A percentile compares a stretch with the other conserved stretches of the same genome.
phyloP scores from a whole-genome alignment of 2,888 invertebrate genomes.

The Tanypteryx hageni region DNA sequence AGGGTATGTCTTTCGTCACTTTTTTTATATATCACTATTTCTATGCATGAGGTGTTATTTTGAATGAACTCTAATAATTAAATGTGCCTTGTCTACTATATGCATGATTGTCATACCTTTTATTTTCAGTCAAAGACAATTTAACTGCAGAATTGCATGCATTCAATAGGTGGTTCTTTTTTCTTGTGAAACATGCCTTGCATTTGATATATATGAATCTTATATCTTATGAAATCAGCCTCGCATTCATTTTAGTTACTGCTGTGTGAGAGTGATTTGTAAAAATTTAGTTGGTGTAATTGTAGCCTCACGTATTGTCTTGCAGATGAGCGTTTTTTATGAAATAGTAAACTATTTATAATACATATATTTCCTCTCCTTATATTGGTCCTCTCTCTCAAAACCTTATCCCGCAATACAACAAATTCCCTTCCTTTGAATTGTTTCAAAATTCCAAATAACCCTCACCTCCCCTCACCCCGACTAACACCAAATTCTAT shows the following conservation, averaged over 20 bases:
- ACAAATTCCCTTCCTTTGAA: no score
- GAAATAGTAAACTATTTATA: constrained; percentile 2
- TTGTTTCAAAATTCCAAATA: not conserved
- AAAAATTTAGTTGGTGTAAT: constrained; percentile 62
- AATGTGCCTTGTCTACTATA: constrained; percentile 35
- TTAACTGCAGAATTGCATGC: constrained; percentile 43
- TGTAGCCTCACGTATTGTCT: constrained; percentile 65
- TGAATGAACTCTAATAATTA: not conserved
- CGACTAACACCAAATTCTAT: constrained; percentile 61
- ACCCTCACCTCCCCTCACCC: constrained; percentile 30
- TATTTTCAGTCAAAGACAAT: constrained; percentile 46
- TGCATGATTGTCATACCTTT: constrained; percentile 30
- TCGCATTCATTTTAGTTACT: constrained; percentile 46
- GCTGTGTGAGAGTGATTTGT: not conserved
- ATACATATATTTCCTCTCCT: constrained; percentile 29
- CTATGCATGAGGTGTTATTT: constrained; percentile 17
- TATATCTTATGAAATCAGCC: not conserved
- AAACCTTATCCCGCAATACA: not conserved
- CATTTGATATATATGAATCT: constrained; percentile 4
- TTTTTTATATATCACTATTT: not conserved
- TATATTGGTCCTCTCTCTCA: not conserved
- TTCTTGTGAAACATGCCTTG: constrained; percentile 45
- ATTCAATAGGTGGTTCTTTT: constrained; percentile 43
- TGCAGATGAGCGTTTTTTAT: constrained; percentile 29
- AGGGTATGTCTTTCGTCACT: constrained; percentile 50